Percentiles rank a stretch among this genome's conserved stretches.
Evolutionary conservation across 2,888 invertebrate genomes (phyloP).

Genomic region (Stenodema calcarata): DNA sequence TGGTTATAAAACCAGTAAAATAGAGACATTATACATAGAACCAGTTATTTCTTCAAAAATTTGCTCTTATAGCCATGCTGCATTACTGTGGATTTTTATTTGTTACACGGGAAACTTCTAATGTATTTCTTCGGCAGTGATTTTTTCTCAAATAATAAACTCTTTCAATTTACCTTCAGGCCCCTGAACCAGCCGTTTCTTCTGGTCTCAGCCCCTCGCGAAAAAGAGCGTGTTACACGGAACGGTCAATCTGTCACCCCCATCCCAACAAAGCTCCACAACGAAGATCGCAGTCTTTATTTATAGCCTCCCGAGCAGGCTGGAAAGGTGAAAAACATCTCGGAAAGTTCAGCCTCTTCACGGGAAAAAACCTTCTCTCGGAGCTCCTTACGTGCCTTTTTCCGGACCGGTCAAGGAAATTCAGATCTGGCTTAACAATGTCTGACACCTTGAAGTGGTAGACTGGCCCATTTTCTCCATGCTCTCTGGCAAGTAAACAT

Average conservation of each 20-base stretch:
- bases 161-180: neutral
- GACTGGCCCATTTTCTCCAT: neutral
- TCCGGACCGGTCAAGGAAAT: neutral
- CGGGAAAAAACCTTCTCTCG: neutral
- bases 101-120: too few species aligned
- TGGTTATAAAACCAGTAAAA: too few species aligned
- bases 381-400: neutral
- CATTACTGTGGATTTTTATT: too few species aligned
- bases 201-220: neutral
- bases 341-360: neutral
- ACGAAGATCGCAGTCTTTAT: neutral
- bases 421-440: slow-evolving; percentile 8
- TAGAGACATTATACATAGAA: too few species aligned
- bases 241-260: neutral
- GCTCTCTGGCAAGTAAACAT: neutral
- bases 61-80: too few species aligned
- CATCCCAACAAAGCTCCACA: neutral
- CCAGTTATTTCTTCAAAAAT: too few species aligned
- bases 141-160: neutral
- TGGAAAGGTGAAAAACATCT: neutral
- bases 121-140: neutral
- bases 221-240: neutral
- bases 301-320: neutral
- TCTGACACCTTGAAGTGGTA: neutral
- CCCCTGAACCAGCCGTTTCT: neutral